These are phyloP conservation scores for Echinops telfairi DNA, from an alignment of 2,113 vertebrate genomes.

Conservation along the genomic window DNA sequence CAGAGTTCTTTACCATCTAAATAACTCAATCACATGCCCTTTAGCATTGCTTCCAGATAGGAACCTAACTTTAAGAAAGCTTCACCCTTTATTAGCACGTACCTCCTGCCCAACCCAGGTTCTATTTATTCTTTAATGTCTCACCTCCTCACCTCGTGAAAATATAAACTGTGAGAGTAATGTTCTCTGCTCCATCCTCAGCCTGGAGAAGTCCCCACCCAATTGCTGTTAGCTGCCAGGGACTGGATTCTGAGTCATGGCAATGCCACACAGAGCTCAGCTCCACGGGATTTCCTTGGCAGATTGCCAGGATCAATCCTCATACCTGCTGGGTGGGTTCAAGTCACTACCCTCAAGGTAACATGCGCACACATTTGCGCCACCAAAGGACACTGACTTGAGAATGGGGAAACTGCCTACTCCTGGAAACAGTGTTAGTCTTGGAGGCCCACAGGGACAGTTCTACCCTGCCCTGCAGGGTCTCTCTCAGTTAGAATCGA, in stretches of 20 bases:
- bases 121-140: neutral
- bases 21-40: rapidly evolving
- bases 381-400: neutral
- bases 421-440: too few relatives aligned
- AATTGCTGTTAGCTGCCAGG: neutral
- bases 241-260: neutral
- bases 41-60: neutral
- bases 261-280: neutral
- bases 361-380: neutral
- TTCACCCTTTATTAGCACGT: neutral
- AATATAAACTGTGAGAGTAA: neutral
- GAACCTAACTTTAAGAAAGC: too few relatives aligned
- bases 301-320: neutral
- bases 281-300: neutral
- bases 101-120: neutral
- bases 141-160: neutral
- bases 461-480: too few relatives aligned
- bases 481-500: too few relatives aligned
- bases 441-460: too few relatives aligned
- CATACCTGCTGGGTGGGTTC: neutral
- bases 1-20: neutral
- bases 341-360: neutral
- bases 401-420: too few relatives aligned
- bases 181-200: neutral
- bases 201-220: neutral